Conservation (phyloP, 1,140 invertebrate genomes). For the Drosophila parabipectinata region DNA sequence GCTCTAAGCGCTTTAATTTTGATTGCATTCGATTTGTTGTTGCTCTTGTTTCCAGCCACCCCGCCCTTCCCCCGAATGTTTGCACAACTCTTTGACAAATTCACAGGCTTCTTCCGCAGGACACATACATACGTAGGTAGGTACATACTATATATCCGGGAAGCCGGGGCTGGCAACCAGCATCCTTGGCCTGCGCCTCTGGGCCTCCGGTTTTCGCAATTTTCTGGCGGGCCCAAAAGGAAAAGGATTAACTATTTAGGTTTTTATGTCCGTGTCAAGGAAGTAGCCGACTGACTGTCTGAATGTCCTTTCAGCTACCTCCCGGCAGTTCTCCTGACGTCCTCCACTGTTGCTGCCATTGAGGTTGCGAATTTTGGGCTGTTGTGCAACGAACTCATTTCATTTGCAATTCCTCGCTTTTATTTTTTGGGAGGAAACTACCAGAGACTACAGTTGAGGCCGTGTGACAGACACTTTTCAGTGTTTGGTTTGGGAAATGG, state of each 20-base stretch:
- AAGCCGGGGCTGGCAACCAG: background rate
- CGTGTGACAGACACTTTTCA: slow-evolving; percentile 16
- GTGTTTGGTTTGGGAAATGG: slow-evolving; percentile 22
- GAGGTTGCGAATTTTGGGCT: slow-evolving; percentile 27
- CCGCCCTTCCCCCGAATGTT: slow-evolving; percentile 38
- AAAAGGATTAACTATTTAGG: slow-evolving; percentile 76
- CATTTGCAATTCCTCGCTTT: slow-evolving; percentile 26
- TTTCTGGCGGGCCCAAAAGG: slow-evolving; percentile 48
- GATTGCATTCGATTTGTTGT: slow-evolving; percentile 81
- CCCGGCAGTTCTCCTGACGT: slow-evolving; percentile 17
- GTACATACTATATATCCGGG: background rate
- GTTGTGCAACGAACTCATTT: slow-evolving; percentile 34
- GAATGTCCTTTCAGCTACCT: slow-evolving; percentile 20
- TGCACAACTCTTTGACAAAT: slow-evolving; percentile 81
- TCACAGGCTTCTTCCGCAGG: slow-evolving; percentile 56
- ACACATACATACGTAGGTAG: no score
- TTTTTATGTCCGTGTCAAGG: slow-evolving; percentile 53
- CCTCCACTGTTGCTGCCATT: slow-evolving; percentile 17
- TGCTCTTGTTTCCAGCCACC: slow-evolving; percentile 37
- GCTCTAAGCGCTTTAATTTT: slow-evolving; percentile 82
- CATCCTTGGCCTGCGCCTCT: slow-evolving; percentile 41
- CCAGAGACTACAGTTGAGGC: slow-evolving; percentile 5
- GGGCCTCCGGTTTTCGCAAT: slow-evolving; percentile 60
- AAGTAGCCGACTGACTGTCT: slow-evolving; percentile 56
- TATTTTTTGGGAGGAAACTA: slow-evolving; percentile 1